Conservation (phyloP, 2,797 vertebrate species). For the Chaetophractus vellerosus region DNA sequence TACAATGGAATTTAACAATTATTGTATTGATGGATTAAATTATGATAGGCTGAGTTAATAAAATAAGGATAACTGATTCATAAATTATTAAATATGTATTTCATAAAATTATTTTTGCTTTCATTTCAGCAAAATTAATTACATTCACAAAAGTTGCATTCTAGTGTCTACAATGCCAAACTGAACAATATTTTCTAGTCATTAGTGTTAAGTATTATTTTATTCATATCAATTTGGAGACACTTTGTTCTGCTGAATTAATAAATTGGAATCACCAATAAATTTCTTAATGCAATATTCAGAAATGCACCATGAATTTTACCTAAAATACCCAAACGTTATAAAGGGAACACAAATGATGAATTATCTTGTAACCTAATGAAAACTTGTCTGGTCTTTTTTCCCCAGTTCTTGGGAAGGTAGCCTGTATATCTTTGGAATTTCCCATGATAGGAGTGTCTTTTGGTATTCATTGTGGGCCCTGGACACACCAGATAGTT, state of each 20-base stretch:
- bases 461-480: too few relatives aligned
- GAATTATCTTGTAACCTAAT: not conserved
- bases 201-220: not conserved
- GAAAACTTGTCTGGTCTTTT: too few relatives aligned
- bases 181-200: not conserved
- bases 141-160: not conserved
- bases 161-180: not conserved
- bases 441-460: too few relatives aligned
- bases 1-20: not conserved
- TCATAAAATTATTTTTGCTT: not conserved
- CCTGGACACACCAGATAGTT: too few relatives aligned
- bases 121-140: not conserved
- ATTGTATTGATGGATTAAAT: not conserved
- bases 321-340: not conserved
- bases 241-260: not conserved
- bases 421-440: too few relatives aligned
- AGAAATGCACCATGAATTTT: slow-evolving; percentile 46
- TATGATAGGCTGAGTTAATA: not conserved
- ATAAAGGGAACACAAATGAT: not conserved
- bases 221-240: not conserved
- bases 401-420: too few relatives aligned
- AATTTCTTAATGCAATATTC: slow-evolving; percentile 25
- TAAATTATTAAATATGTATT: not conserved
- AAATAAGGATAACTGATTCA: not conserved
- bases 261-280: not conserved